phyloP scores from a whole-genome alignment of 2,888 invertebrate genomes.

The Mythimna albipuncta region DNA sequence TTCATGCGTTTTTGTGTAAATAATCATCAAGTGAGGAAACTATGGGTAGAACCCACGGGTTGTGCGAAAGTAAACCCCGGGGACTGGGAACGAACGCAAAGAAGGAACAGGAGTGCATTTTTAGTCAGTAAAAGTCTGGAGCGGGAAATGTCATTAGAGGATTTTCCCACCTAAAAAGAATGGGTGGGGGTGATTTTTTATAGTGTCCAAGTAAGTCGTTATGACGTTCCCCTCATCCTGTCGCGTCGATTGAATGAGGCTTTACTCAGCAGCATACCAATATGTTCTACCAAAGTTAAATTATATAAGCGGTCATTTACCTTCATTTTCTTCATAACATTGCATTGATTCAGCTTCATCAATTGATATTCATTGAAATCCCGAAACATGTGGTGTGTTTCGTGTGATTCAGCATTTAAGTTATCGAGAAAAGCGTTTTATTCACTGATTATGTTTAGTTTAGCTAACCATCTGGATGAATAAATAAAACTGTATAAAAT shows the following conservation, averaged over 20 bases:
- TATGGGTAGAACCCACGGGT: too few species aligned
- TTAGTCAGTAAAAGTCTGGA: too few species aligned
- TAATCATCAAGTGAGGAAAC: too few species aligned
- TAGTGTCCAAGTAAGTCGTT: too few species aligned
- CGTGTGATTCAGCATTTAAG: conserved; percentile 12
- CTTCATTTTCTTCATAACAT: neutral
- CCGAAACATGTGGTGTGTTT: conserved; percentile 14
- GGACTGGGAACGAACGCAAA: too few species aligned
- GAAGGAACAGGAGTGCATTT: too few species aligned
- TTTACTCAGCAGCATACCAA: neutral
- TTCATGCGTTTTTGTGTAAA: too few species aligned
- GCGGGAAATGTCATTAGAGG: too few species aligned
- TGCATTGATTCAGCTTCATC: conserved; percentile 1
- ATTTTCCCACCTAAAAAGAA: too few species aligned
- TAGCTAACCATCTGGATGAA: conserved; percentile 22
- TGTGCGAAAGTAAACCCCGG: too few species aligned
- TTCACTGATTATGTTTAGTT: conserved; percentile 15
- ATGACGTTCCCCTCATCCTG: too few species aligned
- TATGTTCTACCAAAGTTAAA: neutral
- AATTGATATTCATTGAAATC: conserved; percentile 30
- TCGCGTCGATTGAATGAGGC: neutral
- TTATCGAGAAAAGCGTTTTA: conserved; percentile 13
- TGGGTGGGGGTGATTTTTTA: too few species aligned
- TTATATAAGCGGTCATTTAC: neutral
- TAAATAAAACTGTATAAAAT: conserved; percentile 17